Conservation (phyloP, 2,797 vertebrate species). For the Squalus acanthias region DNA sequence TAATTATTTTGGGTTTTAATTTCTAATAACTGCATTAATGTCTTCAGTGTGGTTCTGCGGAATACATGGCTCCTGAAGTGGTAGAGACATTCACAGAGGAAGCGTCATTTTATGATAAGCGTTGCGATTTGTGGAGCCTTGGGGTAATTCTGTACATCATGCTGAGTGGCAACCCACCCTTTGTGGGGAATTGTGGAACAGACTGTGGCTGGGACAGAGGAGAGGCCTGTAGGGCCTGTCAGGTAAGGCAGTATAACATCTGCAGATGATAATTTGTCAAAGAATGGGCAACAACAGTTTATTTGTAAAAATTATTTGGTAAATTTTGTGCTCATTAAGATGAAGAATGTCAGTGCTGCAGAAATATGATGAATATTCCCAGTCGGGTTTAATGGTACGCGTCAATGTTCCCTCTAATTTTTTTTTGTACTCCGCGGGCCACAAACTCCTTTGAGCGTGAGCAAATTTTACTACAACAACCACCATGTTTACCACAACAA, state of each 20-base stretch:
- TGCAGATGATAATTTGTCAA: background rate
- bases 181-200: constrained; percentile 66
- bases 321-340: background rate
- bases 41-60: constrained; percentile 66
- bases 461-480: no score
- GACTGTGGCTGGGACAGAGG: constrained; percentile 73
- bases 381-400: background rate
- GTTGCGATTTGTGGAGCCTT: constrained; percentile 71
- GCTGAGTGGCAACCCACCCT: constrained; percentile 71
- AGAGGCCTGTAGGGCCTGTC: constrained; percentile 65
- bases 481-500: no score
- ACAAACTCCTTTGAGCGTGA: no score
- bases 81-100: constrained; percentile 71
- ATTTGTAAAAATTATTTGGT: background rate
- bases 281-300: background rate
- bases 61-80: constrained; percentile 73
- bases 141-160: constrained; percentile 73
- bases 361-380: background rate
- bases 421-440: no score
- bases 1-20: background rate
- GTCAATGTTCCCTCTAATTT: no score
- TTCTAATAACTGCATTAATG: background rate
- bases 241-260: constrained; percentile 50
- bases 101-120: constrained; percentile 70
- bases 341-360: background rate